A percentile compares a stretch with the other conserved stretches of the same genome.
phyloP scores from a whole-genome alignment of 2,113 vertebrate species.

The Ictalurus punctatus region DNA sequence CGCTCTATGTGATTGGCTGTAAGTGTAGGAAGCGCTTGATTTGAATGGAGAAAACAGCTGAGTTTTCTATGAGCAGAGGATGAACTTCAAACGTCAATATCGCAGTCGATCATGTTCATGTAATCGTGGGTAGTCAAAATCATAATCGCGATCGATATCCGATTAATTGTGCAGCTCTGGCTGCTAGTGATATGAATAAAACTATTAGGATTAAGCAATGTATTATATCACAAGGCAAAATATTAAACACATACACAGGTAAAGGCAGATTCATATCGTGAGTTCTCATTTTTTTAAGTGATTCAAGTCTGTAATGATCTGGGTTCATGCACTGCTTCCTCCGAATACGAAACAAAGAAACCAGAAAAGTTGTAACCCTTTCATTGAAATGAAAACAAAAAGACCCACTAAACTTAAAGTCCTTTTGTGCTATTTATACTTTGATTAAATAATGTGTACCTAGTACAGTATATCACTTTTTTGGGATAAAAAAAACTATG shows the following conservation, averaged over 20 bases:
- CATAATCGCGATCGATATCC: no score
- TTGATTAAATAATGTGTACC: not conserved
- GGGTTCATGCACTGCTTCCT: not conserved
- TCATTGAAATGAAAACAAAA: not conserved
- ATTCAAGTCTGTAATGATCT: not conserved
- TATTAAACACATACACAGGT: not conserved
- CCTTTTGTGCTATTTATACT: not conserved
- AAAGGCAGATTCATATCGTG: not conserved
- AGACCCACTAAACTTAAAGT: no score
- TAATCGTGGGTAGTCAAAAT: no score
- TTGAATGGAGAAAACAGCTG: no score
- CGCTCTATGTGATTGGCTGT: no score
- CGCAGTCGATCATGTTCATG: no score
- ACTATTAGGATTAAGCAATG: not conserved
- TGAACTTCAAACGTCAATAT: no score
- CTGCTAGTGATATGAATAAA: not conserved
- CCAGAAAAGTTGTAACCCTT: not conserved
- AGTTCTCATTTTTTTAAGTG: not conserved
- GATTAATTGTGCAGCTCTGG: not conserved
- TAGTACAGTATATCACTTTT: not conserved
- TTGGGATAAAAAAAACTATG: not conserved
- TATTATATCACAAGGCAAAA: not conserved
- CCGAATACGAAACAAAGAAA: not conserved
- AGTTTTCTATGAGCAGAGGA: no score
- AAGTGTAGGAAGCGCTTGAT: no score